Evolutionary conservation across 2,113 vertebrate genomes (phyloP).

Genomic region (Lepus europaeus): DNA sequence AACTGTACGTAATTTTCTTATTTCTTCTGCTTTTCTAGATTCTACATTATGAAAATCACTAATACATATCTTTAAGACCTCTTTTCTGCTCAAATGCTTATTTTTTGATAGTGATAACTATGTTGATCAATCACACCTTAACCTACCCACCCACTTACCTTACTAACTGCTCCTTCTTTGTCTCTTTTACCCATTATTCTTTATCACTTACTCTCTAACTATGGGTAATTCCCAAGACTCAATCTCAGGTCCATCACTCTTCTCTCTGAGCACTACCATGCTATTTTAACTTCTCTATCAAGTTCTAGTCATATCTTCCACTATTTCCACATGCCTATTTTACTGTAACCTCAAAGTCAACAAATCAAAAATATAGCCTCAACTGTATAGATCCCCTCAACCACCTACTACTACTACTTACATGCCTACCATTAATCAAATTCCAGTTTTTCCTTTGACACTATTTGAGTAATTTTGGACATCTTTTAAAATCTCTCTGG

Average conservation of each 20-base stretch:
- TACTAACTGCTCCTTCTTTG: not conserved
- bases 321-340: not conserved
- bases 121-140: not conserved
- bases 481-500: constrained; percentile 31
- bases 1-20: constrained; percentile 42
- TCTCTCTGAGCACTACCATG: not conserved
- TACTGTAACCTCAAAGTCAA: constrained; percentile 9
- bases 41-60: not conserved
- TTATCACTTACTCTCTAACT: not conserved
- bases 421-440: constrained; percentile 42
- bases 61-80: not conserved
- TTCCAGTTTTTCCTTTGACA: constrained; percentile 18
- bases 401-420: not conserved
- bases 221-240: not conserved
- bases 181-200: not conserved
- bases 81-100: constrained; percentile 38
- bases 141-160: not conserved
- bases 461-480: not conserved
- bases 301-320: not conserved
- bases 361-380: not conserved
- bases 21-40: not conserved
- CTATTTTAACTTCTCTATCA: constrained; percentile 38
- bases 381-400: not conserved
- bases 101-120: constrained; percentile 13
- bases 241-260: not conserved